A percentile compares a stretch with the other conserved stretches of the same genome.
phyloP scores from a whole-genome alignment of 2,113 vertebrate species.

The Oenanthe oenanthe region DNA sequence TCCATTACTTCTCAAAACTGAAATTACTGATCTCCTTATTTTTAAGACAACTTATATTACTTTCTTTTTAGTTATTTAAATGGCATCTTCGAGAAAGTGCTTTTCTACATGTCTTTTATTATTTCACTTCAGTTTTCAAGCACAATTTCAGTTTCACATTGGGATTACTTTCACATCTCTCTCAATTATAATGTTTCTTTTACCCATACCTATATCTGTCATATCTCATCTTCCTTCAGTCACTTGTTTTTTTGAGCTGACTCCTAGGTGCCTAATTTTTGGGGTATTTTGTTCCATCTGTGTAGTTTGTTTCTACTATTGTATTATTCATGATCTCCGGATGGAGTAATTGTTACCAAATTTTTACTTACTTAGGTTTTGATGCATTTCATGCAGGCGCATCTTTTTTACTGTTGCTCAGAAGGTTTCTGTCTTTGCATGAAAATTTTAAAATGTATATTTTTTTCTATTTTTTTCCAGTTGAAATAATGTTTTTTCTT shows the following conservation, averaged over 20 bases:
- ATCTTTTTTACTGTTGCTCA: neutral
- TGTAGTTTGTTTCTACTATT: neutral
- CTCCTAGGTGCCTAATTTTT: neutral
- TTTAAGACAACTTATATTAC: neutral
- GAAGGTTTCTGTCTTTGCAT: neutral
- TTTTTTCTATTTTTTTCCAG: neutral
- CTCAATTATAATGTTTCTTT: neutral
- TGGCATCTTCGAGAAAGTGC: neutral
- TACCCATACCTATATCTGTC: neutral
- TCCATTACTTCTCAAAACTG: neutral
- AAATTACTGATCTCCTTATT: neutral
- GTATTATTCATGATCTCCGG: neutral
- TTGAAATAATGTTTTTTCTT: neutral
- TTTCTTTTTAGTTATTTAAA: neutral
- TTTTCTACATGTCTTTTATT: neutral
- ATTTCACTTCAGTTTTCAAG: neutral
- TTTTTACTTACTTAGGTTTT: neutral
- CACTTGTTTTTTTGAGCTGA: neutral
- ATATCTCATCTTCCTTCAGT: neutral
- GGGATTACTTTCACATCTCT: neutral
- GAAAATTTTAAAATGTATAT: fast-evolving
- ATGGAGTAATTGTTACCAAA: neutral
- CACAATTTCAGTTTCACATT: neutral
- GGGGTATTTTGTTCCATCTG: neutral
- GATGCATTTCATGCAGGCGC: neutral